Evolutionary conservation across 2,888 invertebrate genomes (phyloP).

Genomic region (Chorisops tibialis): DNA sequence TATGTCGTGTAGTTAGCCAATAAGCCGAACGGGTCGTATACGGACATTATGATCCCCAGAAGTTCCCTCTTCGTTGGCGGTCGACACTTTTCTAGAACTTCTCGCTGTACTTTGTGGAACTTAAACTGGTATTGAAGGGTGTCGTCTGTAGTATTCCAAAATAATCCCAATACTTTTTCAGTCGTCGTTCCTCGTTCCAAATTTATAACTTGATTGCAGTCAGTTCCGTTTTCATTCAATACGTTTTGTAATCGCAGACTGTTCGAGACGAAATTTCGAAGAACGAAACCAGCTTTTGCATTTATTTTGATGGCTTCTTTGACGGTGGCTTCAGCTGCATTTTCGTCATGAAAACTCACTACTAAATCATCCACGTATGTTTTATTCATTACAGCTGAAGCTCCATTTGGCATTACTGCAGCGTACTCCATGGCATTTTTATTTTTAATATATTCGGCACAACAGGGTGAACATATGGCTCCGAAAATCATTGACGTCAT

Average conservation of each 20-base stretch:
- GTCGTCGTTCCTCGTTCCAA: not conserved
- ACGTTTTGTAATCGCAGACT: not conserved
- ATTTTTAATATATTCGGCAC: constrained; percentile 1
- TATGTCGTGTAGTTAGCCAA: not conserved
- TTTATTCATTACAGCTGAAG: too few species aligned
- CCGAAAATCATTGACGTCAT: not conserved
- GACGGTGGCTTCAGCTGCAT: not conserved
- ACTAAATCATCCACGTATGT: not conserved
- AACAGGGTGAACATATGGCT: not conserved
- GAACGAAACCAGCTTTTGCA: not conserved
- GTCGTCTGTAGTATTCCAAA: not conserved
- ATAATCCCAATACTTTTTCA: not conserved
- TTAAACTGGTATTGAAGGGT: not conserved
- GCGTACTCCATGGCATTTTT: too few species aligned
- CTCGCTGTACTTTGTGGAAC: not conserved
- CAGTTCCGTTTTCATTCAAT: not conserved
- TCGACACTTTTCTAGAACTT: not conserved
- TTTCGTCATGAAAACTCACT: too few species aligned
- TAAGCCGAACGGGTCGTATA: too few species aligned
- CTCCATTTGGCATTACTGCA: not conserved
- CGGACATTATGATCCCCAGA: not conserved
- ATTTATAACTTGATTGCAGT: not conserved
- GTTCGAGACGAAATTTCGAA: not conserved
- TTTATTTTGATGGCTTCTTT: constrained; percentile 7
- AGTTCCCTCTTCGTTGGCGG: not conserved